Evolutionary conservation across 2,888 invertebrate species (phyloP).

Genomic region (Isotomurus palustris): DNA sequence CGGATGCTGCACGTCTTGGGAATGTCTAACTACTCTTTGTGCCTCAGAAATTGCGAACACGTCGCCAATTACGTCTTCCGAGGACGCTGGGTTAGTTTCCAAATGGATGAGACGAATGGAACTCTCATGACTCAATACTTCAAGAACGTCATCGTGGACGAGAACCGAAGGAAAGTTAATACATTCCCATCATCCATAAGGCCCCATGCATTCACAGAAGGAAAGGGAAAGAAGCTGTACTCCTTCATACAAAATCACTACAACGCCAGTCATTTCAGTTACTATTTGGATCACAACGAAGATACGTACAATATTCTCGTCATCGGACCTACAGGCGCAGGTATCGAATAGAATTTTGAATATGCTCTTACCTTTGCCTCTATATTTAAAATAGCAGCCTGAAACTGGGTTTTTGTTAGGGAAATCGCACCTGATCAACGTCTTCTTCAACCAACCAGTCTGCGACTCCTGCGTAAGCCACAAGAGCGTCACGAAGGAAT

Average conservation of each 20-base stretch:
- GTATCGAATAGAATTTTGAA: too few species aligned
- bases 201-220: constrained; percentile 5
- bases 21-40: constrained; percentile 15
- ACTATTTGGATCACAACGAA: constrained; percentile 13
- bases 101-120: constrained; percentile 5
- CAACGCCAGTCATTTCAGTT: constrained; percentile 6
- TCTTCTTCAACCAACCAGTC: constrained; percentile 16
- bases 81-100: constrained; percentile 8
- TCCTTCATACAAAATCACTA: constrained; percentile 8
- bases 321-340: constrained; percentile 4
- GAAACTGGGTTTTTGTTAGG: constrained; percentile 11
- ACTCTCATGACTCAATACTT: background rate
- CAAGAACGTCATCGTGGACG: background rate
- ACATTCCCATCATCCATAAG: constrained; percentile 13
- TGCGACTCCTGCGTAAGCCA: constrained; percentile 17
- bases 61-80: constrained; percentile 21
- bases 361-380: too few species aligned
- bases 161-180: constrained; percentile 4
- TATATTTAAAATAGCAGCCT: background rate
- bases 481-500: constrained; percentile 14
- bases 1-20: constrained; percentile 8
- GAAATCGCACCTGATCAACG: constrained; percentile 19
- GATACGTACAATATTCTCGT: constrained; percentile 17
- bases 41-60: constrained; percentile 19
- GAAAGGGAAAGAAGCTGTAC: constrained; percentile 10